A percentile compares a stretch with the other conserved stretches of the same genome.
phyloP scores from a whole-genome alignment of 2,888 invertebrate genomes.

The Diarsia rubi region DNA sequence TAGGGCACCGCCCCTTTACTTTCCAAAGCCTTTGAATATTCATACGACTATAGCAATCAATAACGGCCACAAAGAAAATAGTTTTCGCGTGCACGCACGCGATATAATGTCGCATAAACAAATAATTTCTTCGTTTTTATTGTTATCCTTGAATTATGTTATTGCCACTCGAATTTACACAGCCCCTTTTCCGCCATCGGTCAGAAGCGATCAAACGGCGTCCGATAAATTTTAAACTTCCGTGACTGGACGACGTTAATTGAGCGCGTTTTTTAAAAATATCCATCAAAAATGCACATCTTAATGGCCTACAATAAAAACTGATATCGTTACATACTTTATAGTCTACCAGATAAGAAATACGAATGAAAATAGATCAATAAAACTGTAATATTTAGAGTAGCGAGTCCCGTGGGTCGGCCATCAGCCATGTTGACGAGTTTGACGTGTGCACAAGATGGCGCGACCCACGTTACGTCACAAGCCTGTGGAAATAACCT shows the following conservation, averaged over 20 bases:
- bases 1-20: slow-evolving; percentile 89
- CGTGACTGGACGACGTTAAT: slow-evolving; percentile 89
- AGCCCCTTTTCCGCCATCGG: slow-evolving; percentile 69
- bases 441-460: slow-evolving; percentile 78
- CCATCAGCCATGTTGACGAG: slow-evolving; percentile 78
- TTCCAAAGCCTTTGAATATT: slow-evolving; percentile 90
- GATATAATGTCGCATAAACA: slow-evolving; percentile 89
- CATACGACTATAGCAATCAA: slow-evolving; percentile 90
- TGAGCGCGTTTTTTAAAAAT: slow-evolving; percentile 82
- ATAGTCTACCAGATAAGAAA: slow-evolving; percentile 76
- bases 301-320: slow-evolving; percentile 84
- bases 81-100: slow-evolving; percentile 90
- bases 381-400: slow-evolving; percentile 71
- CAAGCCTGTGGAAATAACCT: slow-evolving; percentile 74
- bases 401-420: slow-evolving; percentile 53
- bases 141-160: slow-evolving; percentile 83
- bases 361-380: slow-evolving; percentile 76
- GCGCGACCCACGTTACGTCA: slow-evolving; percentile 74
- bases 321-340: slow-evolving; percentile 81
- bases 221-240: slow-evolving; percentile 85
- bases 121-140: slow-evolving; percentile 89
- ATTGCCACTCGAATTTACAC: slow-evolving; percentile 81
- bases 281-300: slow-evolving; percentile 89
- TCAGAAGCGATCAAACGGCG: slow-evolving; percentile 79
- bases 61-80: slow-evolving; percentile 89